Base-by-base conservation (phyloP, 2,113 vertebrate species). In the Lanius ludovicianus region DNA sequence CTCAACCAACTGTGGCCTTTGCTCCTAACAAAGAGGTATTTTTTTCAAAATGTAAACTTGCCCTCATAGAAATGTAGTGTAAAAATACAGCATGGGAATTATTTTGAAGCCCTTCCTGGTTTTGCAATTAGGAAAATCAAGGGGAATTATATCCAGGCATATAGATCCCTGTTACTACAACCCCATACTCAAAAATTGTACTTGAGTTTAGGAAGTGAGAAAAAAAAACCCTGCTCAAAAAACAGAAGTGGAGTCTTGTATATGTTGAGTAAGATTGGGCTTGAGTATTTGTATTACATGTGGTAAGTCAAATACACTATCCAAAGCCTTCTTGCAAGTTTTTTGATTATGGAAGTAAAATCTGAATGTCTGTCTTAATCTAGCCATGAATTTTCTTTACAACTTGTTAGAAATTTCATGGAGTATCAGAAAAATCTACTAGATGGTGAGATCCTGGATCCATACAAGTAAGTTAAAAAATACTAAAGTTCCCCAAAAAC, bases 1-100 rank as follows among this genome's bases (percentile, higher is more conserved):
- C 39, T 28, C 10, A 4, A 92, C 69, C 94, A 82, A 3, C 84
- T n/a, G 76, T 75, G 94, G 93, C 95, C 86, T 93, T 97, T 74
- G 12, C 69, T 89, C 44, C 50, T 71, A 79, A 47, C 37, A 41
- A 35, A 86, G 86, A 93, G 52, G 35, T 46, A 44, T 33, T 63
- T 37, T 69, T 57, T 73, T 22, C 35, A 70, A 63, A 86, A 68
- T 52, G 53, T 21, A 57, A 37, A 47, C 46, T 41, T 28, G 62
- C 37, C 27, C 57, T 69, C 65, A 7, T 44, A 27, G 35, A 78
- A 87, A 71, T 53, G n/a, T 12, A 15, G 39, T 4, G 18, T 59
- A 35, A 50, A 89, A 49, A 49, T 7, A 37, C 12, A 59, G 7
- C 25, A 25, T 0, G 1, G 56, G 42, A 68, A 35, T 46, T 1